Percentiles rank a stretch among this genome's conserved stretches.
Evolutionary conservation across 1,140 invertebrate genomes (phyloP).

Genomic region (Drosophila jambulina): DNA sequence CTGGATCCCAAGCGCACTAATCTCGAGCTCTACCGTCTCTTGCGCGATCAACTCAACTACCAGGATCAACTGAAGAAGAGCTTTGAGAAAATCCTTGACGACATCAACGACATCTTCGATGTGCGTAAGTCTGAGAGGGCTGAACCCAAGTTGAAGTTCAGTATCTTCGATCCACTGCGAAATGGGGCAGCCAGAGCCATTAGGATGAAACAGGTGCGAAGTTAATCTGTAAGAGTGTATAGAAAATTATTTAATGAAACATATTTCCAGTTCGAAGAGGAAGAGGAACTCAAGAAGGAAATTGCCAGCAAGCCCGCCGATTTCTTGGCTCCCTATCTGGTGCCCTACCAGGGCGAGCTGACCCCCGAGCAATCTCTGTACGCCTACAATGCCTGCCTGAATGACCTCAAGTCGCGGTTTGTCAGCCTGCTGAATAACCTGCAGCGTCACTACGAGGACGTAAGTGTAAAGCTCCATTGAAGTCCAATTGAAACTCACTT

Average conservation of each 20-base stretch:
- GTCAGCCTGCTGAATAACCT: conserved; percentile 86
- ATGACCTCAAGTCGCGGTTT: conserved; percentile 86
- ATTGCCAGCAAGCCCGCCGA: conserved; percentile 85
- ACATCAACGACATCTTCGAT: conserved; percentile 86
- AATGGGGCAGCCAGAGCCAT: conserved; percentile 85
- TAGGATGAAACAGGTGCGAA: conserved; percentile 51
- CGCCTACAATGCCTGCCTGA: conserved; percentile 86
- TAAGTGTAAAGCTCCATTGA: conserved; percentile 43
- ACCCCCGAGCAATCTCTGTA: conserved; percentile 80
- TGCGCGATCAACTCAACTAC: conserved; percentile 86
- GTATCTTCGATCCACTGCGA: conserved; percentile 86
- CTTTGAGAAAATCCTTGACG: conserved; percentile 85
- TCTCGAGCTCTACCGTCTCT: conserved; percentile 87
- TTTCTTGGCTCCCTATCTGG: conserved; percentile 87
- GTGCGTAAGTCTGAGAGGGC: conserved; percentile 84
- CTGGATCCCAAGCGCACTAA: conserved; percentile 86
- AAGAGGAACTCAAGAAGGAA: conserved; percentile 74
- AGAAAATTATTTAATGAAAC: neutral
- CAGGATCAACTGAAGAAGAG: conserved; percentile 85
- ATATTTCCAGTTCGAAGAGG: conserved; percentile 79
- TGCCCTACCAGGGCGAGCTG: conserved; percentile 82
- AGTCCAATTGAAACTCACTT: neutral
- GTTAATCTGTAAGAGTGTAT: neutral
- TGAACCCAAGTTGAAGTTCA: conserved; percentile 85
- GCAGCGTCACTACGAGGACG: conserved; percentile 86